phyloP scores from a whole-genome alignment of 2,113 vertebrate species.

The Apaloderma vittatum region DNA sequence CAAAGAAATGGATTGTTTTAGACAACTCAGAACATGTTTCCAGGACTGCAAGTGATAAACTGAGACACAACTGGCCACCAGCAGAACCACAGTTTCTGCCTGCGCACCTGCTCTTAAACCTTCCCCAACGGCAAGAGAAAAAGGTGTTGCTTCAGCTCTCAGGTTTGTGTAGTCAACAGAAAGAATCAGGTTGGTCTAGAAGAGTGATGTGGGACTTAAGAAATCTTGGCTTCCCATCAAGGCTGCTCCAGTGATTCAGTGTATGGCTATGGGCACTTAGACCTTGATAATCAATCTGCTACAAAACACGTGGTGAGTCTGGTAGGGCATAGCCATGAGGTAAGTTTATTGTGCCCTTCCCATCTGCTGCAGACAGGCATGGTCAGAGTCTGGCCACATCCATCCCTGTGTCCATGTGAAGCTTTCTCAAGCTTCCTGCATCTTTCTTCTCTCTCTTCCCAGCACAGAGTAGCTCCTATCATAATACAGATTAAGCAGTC shows the following conservation, averaged over 20 bases:
- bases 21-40: constrained; percentile 23
- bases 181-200: neutral
- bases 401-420: neutral
- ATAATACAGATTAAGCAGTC: neutral
- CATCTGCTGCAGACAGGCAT: neutral
- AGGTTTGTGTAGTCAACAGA: neutral
- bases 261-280: neutral
- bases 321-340: neutral
- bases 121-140: neutral
- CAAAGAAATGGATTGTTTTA: constrained; percentile 35
- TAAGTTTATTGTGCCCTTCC: neutral
- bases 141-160: neutral
- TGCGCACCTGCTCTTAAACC: neutral
- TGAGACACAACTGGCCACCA: neutral
- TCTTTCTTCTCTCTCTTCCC: neutral
- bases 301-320: rapidly evolving
- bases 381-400: neutral
- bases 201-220: neutral
- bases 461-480: neutral
- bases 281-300: neutral
- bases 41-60: constrained; percentile 20
- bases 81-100: neutral
- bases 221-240: neutral
- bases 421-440: neutral
- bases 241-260: neutral